Evolutionary conservation across 2,113 vertebrate genomes (phyloP).

Genomic region (Excalfactoria chinensis): DNA sequence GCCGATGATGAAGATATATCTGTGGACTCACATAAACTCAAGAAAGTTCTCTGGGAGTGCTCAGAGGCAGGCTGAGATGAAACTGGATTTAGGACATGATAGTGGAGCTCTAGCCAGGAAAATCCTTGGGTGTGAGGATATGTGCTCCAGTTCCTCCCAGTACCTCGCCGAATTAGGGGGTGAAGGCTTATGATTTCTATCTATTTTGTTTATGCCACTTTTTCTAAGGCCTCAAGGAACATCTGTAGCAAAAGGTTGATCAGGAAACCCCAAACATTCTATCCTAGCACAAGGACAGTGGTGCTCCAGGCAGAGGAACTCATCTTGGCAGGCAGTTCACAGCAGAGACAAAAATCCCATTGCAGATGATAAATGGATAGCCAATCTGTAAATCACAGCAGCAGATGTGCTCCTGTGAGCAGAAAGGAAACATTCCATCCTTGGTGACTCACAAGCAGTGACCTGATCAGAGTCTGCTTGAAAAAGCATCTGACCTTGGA

Average conservation of each 20-base stretch:
- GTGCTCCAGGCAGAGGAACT: slow-evolving; percentile 16
- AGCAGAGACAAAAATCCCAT: neutral
- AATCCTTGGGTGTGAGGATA: neutral
- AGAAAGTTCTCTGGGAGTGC: neutral
- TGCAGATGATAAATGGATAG: neutral
- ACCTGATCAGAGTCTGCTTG: slow-evolving; percentile 30
- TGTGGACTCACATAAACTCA: neutral
- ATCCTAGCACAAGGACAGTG: neutral
- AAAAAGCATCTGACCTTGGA: slow-evolving; percentile 54
- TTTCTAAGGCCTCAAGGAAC: neutral
- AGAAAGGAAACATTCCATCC: neutral
- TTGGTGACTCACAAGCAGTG: slow-evolving; percentile 51
- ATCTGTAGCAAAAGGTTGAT: neutral
- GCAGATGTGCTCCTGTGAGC: slow-evolving; percentile 19
- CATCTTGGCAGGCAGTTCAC: slow-evolving; percentile 18
- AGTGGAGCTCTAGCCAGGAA: neutral
- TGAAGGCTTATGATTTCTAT: neutral
- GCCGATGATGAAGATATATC: rapidly evolving
- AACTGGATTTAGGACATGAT: neutral
- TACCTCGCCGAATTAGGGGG: neutral
- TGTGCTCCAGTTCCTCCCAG: neutral
- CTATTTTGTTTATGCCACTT: neutral
- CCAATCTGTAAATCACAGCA: neutral
- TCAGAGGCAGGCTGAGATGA: neutral
- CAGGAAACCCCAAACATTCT: neutral